Evolutionary conservation across 2,888 invertebrate genomes (phyloP), one percentile per base, ranked within the genome.

Genomic region (Oeneis ivallda): DNA sequence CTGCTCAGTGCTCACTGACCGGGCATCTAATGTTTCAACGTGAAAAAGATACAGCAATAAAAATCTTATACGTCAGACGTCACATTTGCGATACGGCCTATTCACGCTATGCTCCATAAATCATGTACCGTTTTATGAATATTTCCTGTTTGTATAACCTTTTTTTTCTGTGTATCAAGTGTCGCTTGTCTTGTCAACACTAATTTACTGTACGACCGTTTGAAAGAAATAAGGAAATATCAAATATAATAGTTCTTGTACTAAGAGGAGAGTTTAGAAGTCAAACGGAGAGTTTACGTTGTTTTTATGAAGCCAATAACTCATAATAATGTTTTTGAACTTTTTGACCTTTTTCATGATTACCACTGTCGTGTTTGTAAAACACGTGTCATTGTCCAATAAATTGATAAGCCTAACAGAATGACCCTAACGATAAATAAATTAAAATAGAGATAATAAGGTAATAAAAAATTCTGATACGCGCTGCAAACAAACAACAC

Each of bases 1-100:
- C 74, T 78, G 76, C 71, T 79, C 77, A 75, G 73, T 78, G 76
- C 71, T 79, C 77, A 75, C 78, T 79, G 82, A 79, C 81, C 82
- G 75, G 71, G 75, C 76, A 79, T 73, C 78, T 80, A 76, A 77
- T 52, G 52, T 61, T 61, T 61, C 61, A 52, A 77, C 77, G 76
- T 78, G 78, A 79, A 78, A 79, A 80, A 81, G 81, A 79, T 80
- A 79, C 72, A 71, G 76, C 80, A 79, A 82, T 80, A 83, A 83
- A 78, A 75, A 75, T 77, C 75, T 74, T 70, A 71, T 70, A 71
- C 70, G 72, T 73, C 74, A 71, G 70, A 71, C 70, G 72, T 73
- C 74, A 74, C 72, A 71, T 74, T 70, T 67, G 66, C 69, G 54
- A 71, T 67, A 70, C 64, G 66, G 54, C 59, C 66, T 57, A 54